Evolutionary conservation across 1,140 invertebrate genomes (phyloP).

Genomic region (Apis mellifera): DNA sequence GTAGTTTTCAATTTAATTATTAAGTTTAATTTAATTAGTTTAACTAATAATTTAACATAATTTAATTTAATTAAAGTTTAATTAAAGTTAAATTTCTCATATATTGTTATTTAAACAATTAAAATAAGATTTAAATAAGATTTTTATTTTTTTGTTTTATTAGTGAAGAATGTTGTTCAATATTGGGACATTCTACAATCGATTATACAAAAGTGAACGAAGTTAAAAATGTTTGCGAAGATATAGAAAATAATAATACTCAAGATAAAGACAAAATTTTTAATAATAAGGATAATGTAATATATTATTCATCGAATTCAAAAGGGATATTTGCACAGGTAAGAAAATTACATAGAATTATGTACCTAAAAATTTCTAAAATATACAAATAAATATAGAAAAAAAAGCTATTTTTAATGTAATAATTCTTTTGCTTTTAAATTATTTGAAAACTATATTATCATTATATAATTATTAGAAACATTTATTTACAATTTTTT

Average conservation of each 20-base stretch:
- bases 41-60: too few relatives aligned
- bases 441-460: too few relatives aligned
- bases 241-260: constrained; percentile 54
- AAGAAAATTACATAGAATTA: background rate
- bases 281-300: background rate
- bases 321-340: constrained; percentile 73
- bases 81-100: too few relatives aligned
- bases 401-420: too few relatives aligned
- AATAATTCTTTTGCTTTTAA: too few relatives aligned
- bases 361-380: too few relatives aligned
- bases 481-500: too few relatives aligned
- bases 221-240: constrained; percentile 37
- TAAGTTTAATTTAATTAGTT: too few relatives aligned
- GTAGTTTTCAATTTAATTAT: background rate
- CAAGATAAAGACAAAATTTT: constrained; percentile 56
- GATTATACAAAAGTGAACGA: constrained; percentile 28
- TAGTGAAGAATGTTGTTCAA: constrained; percentile 58
- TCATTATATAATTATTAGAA: too few relatives aligned
- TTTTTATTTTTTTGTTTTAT: background rate
- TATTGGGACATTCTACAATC: constrained; percentile 47
- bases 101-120: too few relatives aligned
- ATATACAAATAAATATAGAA: too few relatives aligned
- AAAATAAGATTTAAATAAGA: background rate
- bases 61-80: too few relatives aligned
- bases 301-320: constrained; percentile 57